Conservation (phyloP, 2,888 invertebrate genomes). For the Acleris cristana region DNA sequence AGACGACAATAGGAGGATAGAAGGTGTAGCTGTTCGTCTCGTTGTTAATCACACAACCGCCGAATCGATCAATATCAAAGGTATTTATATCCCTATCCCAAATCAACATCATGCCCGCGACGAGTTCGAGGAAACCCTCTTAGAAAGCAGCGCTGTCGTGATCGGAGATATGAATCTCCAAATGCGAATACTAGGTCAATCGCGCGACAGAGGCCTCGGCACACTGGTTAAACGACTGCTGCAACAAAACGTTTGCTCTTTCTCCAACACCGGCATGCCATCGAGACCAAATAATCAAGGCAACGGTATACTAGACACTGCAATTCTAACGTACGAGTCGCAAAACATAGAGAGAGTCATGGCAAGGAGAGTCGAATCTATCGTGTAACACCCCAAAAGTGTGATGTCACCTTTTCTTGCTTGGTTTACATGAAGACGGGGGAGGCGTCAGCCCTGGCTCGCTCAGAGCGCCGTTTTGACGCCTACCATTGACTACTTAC, state of each 20-base stretch:
- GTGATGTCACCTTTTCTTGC: no score
- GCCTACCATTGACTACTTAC: no score
- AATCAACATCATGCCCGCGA: slow-evolving; percentile 16
- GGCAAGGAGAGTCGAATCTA: slow-evolving; percentile 1
- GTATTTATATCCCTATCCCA: slow-evolving; percentile 9
- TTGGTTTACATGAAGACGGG: no score
- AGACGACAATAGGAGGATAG: slow-evolving; percentile 16
- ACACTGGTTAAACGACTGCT: slow-evolving; percentile 8
- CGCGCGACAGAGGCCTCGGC: slow-evolving; percentile 7
- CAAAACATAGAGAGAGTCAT: slow-evolving; percentile 8
- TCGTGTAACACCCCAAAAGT: slow-evolving; percentile 4
- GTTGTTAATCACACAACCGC: slow-evolving; percentile 9
- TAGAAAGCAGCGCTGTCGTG: slow-evolving; percentile 9
- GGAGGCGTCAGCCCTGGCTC: no score
- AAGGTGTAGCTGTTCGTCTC: slow-evolving; percentile 9
- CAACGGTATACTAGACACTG: slow-evolving; percentile 13
- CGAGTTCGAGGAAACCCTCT: slow-evolving; percentile 6
- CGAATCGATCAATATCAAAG: slow-evolving; percentile 9
- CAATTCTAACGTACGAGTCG: slow-evolving; percentile 5
- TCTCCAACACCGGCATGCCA: slow-evolving; percentile 3
- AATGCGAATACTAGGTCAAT: slow-evolving; percentile 2
- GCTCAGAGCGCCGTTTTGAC: no score
- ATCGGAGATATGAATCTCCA: slow-evolving; percentile 18
- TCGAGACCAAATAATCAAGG: slow-evolving; percentile 16
- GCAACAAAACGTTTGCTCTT: slow-evolving; percentile 4